Evolutionary conservation across 23 tunicate genomes (phyloP).

Genomic region (Trididemnum nubilum): DNA sequence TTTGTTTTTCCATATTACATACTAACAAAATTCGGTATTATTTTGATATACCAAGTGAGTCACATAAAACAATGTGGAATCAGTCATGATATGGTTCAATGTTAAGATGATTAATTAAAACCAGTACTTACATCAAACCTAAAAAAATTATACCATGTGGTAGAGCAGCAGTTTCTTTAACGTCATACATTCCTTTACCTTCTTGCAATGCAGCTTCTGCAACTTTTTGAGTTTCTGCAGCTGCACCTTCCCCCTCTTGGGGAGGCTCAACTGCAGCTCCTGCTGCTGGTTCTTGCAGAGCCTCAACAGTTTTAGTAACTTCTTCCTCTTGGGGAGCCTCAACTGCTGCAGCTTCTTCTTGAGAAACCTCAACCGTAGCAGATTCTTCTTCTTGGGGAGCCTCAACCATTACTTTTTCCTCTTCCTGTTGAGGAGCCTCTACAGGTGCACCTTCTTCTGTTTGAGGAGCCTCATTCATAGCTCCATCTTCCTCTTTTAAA

Average conservation of each 20-base stretch:
- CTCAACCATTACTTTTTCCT: neutral
- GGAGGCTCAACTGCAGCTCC: too few relatives aligned
- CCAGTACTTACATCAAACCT: too few relatives aligned
- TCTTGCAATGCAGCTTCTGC: neutral
- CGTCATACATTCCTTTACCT: neutral
- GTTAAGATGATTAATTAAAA: too few relatives aligned
- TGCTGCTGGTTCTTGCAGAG: too few relatives aligned
- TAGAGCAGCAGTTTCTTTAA: neutral
- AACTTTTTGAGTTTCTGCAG: too few relatives aligned
- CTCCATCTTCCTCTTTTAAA: neutral
- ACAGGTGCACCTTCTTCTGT: neutral
- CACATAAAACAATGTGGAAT: too few relatives aligned
- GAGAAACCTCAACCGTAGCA: neutral
- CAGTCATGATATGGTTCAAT: too few relatives aligned
- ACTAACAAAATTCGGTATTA: too few relatives aligned
- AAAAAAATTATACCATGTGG: neutral
- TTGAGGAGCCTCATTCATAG: neutral
- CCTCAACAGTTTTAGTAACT: too few relatives aligned
- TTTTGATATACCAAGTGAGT: too few relatives aligned
- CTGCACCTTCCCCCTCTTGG: too few relatives aligned
- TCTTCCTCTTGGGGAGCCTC: neutral
- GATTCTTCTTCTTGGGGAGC: constrained; percentile 3
- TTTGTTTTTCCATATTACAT: neutral
- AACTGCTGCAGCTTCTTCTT: neutral
- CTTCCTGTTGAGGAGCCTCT: neutral